These are phyloP conservation scores for Meriones psammophilus DNA, from an alignment of 2,797 vertebrate genomes.

Conservation along the genomic window DNA sequence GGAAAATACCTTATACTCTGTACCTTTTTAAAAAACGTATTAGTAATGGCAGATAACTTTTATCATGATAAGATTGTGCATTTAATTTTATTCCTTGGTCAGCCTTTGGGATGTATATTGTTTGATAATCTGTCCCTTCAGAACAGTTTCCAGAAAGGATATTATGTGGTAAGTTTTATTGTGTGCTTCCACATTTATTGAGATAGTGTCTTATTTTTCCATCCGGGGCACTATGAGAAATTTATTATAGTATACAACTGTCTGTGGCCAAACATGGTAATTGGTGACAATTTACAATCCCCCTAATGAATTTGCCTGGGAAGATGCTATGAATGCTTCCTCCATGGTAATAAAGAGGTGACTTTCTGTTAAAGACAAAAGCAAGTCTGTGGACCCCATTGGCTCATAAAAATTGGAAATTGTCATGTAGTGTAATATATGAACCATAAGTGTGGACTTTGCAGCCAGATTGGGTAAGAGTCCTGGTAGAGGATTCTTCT, in stretches of 20 bases:
- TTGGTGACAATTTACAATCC: constrained; percentile 42
- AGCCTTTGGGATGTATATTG: constrained; percentile 38
- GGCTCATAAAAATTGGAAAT: not conserved
- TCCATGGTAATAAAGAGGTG: not conserved
- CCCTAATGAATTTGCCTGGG: not conserved
- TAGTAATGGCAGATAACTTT: constrained; percentile 28
- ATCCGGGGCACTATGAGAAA: constrained; percentile 31
- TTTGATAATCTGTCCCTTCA: constrained; percentile 54
- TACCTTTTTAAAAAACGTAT: not conserved
- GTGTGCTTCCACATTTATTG: constrained; percentile 21
- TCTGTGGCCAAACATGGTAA: not conserved
- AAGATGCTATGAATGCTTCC: constrained; percentile 29
- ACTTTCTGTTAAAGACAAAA: constrained; percentile 41
- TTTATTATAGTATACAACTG: constrained; percentile 39
- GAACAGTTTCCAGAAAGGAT: constrained; percentile 67
- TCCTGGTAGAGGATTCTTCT: not conserved
- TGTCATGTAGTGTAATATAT: not conserved
- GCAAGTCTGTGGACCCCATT: not conserved
- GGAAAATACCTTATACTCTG: constrained; percentile 28
- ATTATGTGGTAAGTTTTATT: constrained; percentile 49
- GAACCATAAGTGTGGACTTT: not conserved
- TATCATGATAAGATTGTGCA: constrained; percentile 28
- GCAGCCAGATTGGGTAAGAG: not conserved
- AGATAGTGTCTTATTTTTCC: constrained; percentile 42
- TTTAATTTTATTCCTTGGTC: constrained; percentile 42